Evolutionary conservation across 1,140 invertebrate genomes (phyloP).

Genomic region (Bombus affinis): DNA sequence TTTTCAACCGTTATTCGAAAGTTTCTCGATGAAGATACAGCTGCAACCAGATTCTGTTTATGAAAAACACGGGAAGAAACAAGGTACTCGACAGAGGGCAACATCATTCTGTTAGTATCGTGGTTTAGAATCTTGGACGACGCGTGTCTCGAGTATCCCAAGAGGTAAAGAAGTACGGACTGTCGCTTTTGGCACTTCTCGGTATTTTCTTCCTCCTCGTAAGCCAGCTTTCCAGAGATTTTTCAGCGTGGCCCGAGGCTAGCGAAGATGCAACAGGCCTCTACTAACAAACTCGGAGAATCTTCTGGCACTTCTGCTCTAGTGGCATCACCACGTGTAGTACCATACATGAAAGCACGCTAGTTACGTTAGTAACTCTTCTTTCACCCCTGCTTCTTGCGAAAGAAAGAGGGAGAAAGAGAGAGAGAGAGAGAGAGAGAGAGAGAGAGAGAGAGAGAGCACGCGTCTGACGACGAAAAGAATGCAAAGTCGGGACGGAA

Average conservation of each 20-base stretch:
- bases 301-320: conserved; percentile 77
- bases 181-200: conserved; percentile 60
- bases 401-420: not conserved
- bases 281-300: conserved; percentile 79
- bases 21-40: too few relatives aligned
- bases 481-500: conserved; percentile 34
- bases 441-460: not conserved
- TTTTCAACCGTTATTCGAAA: not conserved
- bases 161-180: conserved; percentile 45
- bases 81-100: not conserved
- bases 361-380: conserved; percentile 70
- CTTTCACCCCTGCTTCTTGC: conserved; percentile 51
- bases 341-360: conserved; percentile 80
- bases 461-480: conserved; percentile 14
- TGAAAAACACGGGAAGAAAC: not conserved
- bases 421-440: not conserved
- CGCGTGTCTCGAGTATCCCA: conserved; percentile 45
- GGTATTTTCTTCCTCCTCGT: conserved; percentile 53
- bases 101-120: not conserved
- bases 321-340: conserved; percentile 79
- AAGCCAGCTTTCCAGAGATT: conserved; percentile 59
- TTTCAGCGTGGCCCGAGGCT: conserved; percentile 75
- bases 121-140: conserved; percentile 53
- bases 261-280: conserved; percentile 80
- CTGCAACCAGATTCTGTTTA: too few relatives aligned